Conservation (phyloP, 1,140 invertebrate species). For the Drosophila pandora region DNA sequence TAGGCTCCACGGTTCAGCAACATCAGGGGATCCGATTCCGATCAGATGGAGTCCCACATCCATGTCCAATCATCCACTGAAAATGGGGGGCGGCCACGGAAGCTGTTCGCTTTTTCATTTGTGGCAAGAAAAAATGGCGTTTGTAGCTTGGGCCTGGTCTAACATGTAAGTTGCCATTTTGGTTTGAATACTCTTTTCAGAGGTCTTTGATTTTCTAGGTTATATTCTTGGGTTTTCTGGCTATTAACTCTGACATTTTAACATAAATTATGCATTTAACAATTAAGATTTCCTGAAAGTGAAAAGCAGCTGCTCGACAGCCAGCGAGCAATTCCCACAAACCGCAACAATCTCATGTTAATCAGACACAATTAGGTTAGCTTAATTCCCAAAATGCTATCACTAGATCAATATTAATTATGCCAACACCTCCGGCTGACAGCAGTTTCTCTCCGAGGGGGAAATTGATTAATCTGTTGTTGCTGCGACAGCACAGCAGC, state of each 20-base stretch:
- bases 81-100: constrained; percentile 15
- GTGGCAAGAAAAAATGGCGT: constrained; percentile 39
- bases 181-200: background rate
- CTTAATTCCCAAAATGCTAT: constrained; percentile 36
- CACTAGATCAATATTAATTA: constrained; percentile 78
- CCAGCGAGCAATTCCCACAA: constrained; percentile 4
- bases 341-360: constrained; percentile 28
- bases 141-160: constrained; percentile 15
- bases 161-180: constrained; percentile 44
- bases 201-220: background rate
- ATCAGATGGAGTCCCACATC: background rate
- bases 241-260: background rate
- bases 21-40: constrained; percentile 8
- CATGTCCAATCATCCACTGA: constrained; percentile 31
- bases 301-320: too few relatives aligned
- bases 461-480: constrained; percentile 76
- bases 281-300: too few relatives aligned
- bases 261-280: background rate
- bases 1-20: constrained; percentile 30
- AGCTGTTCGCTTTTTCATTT: constrained; percentile 31
- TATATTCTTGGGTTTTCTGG: too few relatives aligned
- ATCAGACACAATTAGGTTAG: constrained; percentile 47
- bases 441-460: constrained; percentile 36
- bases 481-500: constrained; percentile 34
- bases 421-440: constrained; percentile 72